Evolutionary conservation across 2,113 vertebrate genomes (phyloP).

Genomic region (Scortum barcoo): DNA sequence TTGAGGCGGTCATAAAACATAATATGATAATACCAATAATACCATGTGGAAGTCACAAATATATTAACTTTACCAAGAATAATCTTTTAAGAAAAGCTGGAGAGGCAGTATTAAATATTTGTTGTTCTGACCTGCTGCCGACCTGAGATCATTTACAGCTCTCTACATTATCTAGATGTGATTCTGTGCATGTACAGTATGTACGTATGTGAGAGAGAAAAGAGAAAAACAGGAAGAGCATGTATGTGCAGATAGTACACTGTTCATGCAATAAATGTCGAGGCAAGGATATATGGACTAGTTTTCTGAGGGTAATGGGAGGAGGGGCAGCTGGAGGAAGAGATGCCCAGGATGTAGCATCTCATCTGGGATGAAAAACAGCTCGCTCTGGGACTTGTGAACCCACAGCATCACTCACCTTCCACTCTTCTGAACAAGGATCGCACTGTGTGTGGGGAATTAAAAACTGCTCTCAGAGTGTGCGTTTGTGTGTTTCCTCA

Average conservation of each 20-base stretch:
- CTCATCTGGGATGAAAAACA: constrained; percentile 62
- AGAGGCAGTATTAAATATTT: constrained; percentile 6
- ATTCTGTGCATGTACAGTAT: neutral
- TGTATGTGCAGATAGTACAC: neutral
- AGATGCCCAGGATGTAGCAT: constrained; percentile 31
- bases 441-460: constrained; percentile 29
- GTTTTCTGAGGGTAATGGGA: constrained; percentile 38
- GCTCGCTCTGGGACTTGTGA: constrained; percentile 53
- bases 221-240: neutral
- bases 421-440: constrained; percentile 48
- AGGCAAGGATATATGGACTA: constrained; percentile 53
- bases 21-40: constrained; percentile 17
- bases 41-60: constrained; percentile 16
- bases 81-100: neutral
- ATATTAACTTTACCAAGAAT: constrained; percentile 10
- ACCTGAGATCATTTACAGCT: constrained; percentile 6
- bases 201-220: neutral
- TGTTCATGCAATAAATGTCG: constrained; percentile 53
- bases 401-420: constrained; percentile 35
- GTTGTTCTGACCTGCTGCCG: neutral
- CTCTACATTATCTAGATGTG: neutral
- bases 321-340: constrained; percentile 43
- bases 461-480: constrained; percentile 16
- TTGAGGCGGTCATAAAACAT: constrained; percentile 17
- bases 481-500: constrained; percentile 57